phyloP scores from a whole-genome alignment of 2,888 invertebrate species.

The Antheraea assamensis region DNA sequence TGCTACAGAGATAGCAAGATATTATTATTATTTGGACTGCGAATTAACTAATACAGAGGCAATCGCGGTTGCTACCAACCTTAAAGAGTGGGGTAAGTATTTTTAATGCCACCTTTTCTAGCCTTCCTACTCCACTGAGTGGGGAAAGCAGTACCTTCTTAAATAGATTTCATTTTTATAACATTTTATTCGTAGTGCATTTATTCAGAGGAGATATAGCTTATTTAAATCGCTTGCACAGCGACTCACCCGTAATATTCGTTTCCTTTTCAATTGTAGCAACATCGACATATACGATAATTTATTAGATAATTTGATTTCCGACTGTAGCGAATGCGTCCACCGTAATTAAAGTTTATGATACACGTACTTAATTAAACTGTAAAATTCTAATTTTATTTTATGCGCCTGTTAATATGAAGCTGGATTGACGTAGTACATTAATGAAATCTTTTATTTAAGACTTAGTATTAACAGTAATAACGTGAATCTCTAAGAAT shows the following conservation, averaged over 20 bases:
- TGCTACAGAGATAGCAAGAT: too few relatives aligned
- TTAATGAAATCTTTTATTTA: not conserved
- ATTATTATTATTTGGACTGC: too few relatives aligned
- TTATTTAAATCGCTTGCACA: slow-evolving; percentile 2
- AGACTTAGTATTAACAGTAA: too few relatives aligned
- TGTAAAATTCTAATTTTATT: slow-evolving; percentile 17
- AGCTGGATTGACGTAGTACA: not conserved
- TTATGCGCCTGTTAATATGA: not conserved
- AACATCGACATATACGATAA: slow-evolving; percentile 49
- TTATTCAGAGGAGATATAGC: not conserved
- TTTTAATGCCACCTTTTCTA: too few relatives aligned
- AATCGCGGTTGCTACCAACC: too few relatives aligned
- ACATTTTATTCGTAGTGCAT: not conserved
- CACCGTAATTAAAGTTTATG: slow-evolving; percentile 43
- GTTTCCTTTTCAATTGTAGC: slow-evolving; percentile 58
- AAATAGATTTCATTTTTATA: too few relatives aligned
- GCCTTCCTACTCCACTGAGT: not conserved
- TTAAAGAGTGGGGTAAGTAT: too few relatives aligned
- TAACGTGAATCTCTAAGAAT: too few relatives aligned
- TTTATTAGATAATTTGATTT: slow-evolving; percentile 70
- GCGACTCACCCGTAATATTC: slow-evolving; percentile 25
- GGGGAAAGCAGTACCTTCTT: too few relatives aligned
- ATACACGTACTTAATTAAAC: slow-evolving; percentile 31
- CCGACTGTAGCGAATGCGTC: slow-evolving; percentile 40
- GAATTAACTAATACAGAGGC: too few relatives aligned